Evolutionary conservation across 2,888 invertebrate genomes (phyloP), one percentile per base, ranked within the genome.

Genomic region (Limnephilus lunatus): DNA sequence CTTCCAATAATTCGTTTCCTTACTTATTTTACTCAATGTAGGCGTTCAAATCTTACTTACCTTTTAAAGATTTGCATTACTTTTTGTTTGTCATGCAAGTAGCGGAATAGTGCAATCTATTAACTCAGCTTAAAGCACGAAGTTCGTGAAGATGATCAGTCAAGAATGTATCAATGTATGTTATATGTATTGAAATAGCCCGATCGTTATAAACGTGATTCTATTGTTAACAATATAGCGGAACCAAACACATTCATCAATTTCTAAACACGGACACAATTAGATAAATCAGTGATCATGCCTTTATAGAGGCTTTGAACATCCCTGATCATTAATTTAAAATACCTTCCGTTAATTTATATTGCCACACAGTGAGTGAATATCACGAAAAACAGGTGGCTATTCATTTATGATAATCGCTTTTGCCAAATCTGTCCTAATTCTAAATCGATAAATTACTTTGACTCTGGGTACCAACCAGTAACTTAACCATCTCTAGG

Each of bases 71-170:
- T 68, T 25, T 68, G 53, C 53, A 68, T 68, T 19, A 19, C 19
- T 19, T 68, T 68, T 68, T 25, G 25, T 39, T 44, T 85, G 44
- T 85, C 39, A 85, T 85, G 44, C 85, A 25, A 85, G 85, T 14
- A 32, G 44, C 39, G 44, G 39, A 85, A n/a, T 9, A 44, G 85
- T 39, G n/a, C 85, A 85, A 85, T 39, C 39, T 85, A 85, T 44
- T 39, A 12, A 88, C 32, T 32, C 32, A 31, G 88, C 1, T 88
- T 15, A 19, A 25, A 25, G n/a, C 88, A 88, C 88, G 88, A 88
- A 80, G 31, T 88, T 88, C 88, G 88, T 88, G 88, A 80, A 25
- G 68, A 80, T 32, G 68, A 88, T 88, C 44, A 53, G 25, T 86
- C 68, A 44, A 85, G 85, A 25, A 39, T 85, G 85, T 44, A 35